phyloP scores from a whole-genome alignment of 2,113 vertebrate genomes.

The Sisor rabdophorus region DNA sequence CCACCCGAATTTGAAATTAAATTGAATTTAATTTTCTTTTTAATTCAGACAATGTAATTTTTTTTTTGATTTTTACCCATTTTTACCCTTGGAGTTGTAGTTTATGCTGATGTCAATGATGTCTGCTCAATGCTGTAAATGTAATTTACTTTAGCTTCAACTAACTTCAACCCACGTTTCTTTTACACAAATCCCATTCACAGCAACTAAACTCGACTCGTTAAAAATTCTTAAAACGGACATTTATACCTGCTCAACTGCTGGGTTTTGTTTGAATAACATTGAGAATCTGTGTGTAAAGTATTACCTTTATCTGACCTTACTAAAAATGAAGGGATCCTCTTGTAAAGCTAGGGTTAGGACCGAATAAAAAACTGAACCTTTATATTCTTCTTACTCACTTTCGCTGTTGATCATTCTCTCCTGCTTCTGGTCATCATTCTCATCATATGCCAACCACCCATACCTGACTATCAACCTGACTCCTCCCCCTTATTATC shows the following conservation, averaged over 20 bases:
- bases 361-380: background rate
- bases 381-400: conserved; percentile 20
- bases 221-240: too few relatives aligned
- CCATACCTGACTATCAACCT: conserved; percentile 2
- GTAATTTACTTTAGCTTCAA: too few relatives aligned
- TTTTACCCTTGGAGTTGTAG: too few relatives aligned
- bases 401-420: conserved; percentile 44
- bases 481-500: conserved; percentile 34
- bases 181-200: too few relatives aligned
- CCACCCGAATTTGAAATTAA: too few relatives aligned
- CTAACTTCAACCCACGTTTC: too few relatives aligned
- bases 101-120: too few relatives aligned
- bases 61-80: too few relatives aligned
- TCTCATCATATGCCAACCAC: conserved; percentile 31
- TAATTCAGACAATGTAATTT: too few relatives aligned
- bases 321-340: background rate
- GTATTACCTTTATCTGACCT: background rate
- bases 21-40: too few relatives aligned
- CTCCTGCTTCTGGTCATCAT: conserved; percentile 24
- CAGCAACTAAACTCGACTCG: background rate
- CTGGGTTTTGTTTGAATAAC: background rate
- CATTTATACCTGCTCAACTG: background rate
- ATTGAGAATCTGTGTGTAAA: background rate
- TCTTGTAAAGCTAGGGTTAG: background rate
- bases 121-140: too few relatives aligned